Percentiles rank a stretch among this genome's conserved stretches.
phyloP scores from a whole-genome alignment of 2,888 invertebrate species.

The Epistrophe grossulariae region DNA sequence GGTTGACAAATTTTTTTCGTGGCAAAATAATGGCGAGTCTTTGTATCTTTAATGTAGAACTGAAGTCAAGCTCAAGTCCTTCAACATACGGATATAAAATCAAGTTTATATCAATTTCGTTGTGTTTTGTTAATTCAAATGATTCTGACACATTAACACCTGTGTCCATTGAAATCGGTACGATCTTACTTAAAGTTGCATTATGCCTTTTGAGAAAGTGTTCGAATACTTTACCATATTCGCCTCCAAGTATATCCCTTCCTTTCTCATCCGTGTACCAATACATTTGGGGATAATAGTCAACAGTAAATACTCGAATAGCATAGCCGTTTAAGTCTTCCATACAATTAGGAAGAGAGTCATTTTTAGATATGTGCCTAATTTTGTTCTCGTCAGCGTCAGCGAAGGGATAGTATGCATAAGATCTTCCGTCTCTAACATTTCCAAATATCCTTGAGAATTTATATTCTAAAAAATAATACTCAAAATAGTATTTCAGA shows the following conservation, averaged over 20 bases:
- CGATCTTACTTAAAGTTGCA: neutral
- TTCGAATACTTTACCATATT: neutral
- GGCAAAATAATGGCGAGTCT: neutral
- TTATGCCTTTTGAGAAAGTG: neutral
- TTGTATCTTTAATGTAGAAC: neutral
- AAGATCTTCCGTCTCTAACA: neutral
- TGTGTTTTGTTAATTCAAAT: neutral
- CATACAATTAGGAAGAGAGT: neutral
- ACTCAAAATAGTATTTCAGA: constrained; percentile 3
- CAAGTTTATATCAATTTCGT: neutral
- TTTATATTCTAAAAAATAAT: constrained; percentile 23
- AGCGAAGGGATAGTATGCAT: constrained; percentile 25
- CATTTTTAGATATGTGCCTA: neutral
- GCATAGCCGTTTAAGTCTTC: constrained; percentile 30
- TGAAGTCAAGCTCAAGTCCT: neutral
- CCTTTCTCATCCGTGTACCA: neutral
- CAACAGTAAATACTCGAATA: constrained; percentile 7
- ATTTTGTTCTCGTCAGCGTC: neutral
- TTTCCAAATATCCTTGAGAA: constrained; percentile 53
- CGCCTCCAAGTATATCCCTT: neutral
- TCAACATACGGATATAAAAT: fast-evolving
- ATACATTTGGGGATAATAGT: constrained; percentile 7
- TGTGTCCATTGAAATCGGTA: neutral
- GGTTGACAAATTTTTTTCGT: neutral
- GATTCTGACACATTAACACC: no score